A percentile compares a stretch with the other conserved stretches of the same genome.
These are phyloP conservation scores for Adineta ricciae DNA, from an alignment of 2,888 invertebrate genomes.

Conservation along the genomic window DNA sequence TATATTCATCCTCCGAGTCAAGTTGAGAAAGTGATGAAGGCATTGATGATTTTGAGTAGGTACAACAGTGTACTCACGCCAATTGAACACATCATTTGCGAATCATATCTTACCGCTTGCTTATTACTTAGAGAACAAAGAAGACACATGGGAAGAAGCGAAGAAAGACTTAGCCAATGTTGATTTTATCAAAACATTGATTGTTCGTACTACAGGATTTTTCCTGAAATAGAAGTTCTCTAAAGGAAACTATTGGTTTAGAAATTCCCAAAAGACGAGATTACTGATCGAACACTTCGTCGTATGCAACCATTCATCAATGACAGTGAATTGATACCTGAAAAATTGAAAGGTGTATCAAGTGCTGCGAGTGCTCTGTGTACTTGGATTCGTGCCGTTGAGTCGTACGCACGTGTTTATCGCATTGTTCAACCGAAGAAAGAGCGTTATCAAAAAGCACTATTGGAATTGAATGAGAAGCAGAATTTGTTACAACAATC, in stretches of 20 bases:
- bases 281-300: constrained; percentile 68
- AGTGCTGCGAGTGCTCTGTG: constrained; percentile 74
- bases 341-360: constrained; percentile 73
- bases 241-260: constrained; percentile 46
- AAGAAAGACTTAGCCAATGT: constrained; percentile 62
- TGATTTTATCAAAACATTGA: not conserved
- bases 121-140: constrained; percentile 57
- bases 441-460: constrained; percentile 66
- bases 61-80: not conserved
- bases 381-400: constrained; percentile 61
- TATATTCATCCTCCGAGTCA: constrained; percentile 74
- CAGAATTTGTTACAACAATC: constrained; percentile 69
- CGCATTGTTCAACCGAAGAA: constrained; percentile 70
- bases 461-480: constrained; percentile 65
- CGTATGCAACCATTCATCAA: constrained; percentile 68
- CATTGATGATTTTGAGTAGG: constrained; percentile 62
- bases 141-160: constrained; percentile 75
- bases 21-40: constrained; percentile 75
- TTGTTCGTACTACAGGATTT: not conserved
- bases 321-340: constrained; percentile 74
- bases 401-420: constrained; percentile 20
- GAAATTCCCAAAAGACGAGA: constrained; percentile 77
- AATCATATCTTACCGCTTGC: no score
- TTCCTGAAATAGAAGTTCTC: constrained; percentile 39
- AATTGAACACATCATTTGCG: not conserved